These are phyloP conservation scores for Melanotaenia duboulayi DNA, from an alignment of 2,113 vertebrate species.

Conservation along the genomic window DNA sequence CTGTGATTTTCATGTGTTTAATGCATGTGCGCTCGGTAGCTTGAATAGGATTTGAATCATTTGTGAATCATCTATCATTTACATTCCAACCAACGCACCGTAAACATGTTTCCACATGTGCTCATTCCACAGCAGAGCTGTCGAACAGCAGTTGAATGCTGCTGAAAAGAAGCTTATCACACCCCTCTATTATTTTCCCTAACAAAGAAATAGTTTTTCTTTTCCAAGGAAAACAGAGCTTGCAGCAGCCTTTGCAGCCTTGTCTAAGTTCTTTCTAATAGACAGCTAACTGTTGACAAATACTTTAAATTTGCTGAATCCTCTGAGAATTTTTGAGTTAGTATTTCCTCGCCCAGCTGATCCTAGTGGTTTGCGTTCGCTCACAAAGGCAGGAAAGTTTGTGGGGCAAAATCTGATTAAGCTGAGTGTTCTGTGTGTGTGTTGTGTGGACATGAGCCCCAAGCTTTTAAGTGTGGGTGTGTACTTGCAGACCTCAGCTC, in stretches of 20 bases:
- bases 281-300: not conserved
- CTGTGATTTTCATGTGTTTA: conserved; percentile 39
- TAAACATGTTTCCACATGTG: conserved; percentile 78
- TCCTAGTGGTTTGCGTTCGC: conserved; percentile 14
- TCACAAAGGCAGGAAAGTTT: conserved; percentile 32
- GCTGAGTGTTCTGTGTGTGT: conserved; percentile 12
- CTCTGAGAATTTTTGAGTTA: not conserved
- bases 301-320: not conserved
- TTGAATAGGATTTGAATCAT: conserved; percentile 66
- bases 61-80: conserved; percentile 70
- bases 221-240: conserved; percentile 10
- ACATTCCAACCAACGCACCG: conserved; percentile 58
- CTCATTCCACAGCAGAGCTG: conserved; percentile 66
- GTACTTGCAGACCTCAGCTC: conserved; percentile 71
- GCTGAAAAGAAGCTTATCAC: conserved; percentile 61
- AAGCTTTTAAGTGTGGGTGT: conserved; percentile 58
- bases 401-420: conserved; percentile 69
- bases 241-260: not conserved
- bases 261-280: not conserved
- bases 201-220: conserved; percentile 48
- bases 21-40: conserved; percentile 41
- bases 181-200: conserved; percentile 41
- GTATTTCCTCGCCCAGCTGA: not conserved
- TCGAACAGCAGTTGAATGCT: conserved; percentile 61
- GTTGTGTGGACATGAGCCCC: conserved; percentile 21